Evolutionary conservation across 2,797 vertebrate genomes (phyloP), one percentile per base, ranked within the genome.

Genomic region (Smutsia gigantea): DNA sequence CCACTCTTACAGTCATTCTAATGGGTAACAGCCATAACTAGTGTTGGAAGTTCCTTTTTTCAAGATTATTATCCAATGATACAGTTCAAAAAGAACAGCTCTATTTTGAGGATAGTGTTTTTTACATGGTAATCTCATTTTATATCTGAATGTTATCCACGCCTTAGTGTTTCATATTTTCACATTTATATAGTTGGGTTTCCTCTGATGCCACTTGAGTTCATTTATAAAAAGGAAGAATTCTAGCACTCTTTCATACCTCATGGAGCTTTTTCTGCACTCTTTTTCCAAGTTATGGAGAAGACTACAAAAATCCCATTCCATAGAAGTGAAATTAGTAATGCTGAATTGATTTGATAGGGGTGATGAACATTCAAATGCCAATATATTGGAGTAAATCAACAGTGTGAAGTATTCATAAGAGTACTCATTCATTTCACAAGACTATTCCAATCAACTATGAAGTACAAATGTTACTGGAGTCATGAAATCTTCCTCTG

Each of bases 401-500:
- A 49, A 66, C 68, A 85, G 57, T 68, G 57, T 78, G 68, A 74
- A 55, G 34, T 83, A 61, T 81, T 94, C 37, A 46, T 34, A 42
- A 78, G 51, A 83, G 87, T 61, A n/a, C 57, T 64, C 42, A 39
- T 61, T 87, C 93, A 91, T 94, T 95, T 93, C 83, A 86, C 66
- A 71, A 95, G 94, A 31, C 23, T 31, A 74, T 21, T 82, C n/a
- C 68, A 77, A 82, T 85, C 88, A 94, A 27, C 72, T 87, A 75
- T 85, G 78, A 91, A 88, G 95, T 83, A 57, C 72, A 94, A 79
- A 96, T 86, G 63, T 94, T 90, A 83, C 94, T 74, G 39, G 46
- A 42, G 4, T 89, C 69, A 72, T 72, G 94, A 95, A 93, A 91
- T 85, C 57, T 75, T 94, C 78, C 89, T 94, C 81, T 77, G 82